Evolutionary conservation across 2,888 invertebrate genomes (phyloP).

Genomic region (Rhorus exstirpatorius): DNA sequence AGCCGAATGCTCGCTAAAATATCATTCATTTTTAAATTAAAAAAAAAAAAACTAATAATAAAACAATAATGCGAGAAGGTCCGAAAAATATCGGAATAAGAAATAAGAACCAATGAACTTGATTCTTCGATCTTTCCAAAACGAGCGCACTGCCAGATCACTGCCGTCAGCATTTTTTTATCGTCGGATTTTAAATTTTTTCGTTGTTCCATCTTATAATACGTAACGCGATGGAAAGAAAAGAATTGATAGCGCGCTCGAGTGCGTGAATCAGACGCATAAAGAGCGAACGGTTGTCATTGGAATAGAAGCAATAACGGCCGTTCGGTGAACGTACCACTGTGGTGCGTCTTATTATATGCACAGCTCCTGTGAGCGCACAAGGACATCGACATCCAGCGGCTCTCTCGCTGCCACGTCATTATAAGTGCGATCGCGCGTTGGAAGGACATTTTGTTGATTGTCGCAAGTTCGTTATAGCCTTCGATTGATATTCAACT

Average conservation of each 20-base stretch:
- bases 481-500: constrained; percentile 47
- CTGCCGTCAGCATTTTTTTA: background rate
- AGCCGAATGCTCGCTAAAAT: too few relatives aligned
- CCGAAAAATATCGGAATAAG: background rate
- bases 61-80: background rate
- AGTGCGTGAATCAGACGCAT: constrained; percentile 51
- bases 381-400: constrained; percentile 69
- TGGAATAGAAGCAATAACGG: constrained; percentile 63
- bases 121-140: constrained; percentile 11
- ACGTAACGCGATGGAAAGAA: too few relatives aligned
- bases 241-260: background rate
- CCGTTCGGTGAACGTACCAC: constrained; percentile 67
- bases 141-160: constrained; percentile 49
- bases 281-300: constrained; percentile 48
- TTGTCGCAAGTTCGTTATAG: constrained; percentile 55
- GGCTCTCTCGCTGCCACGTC: constrained; percentile 67
- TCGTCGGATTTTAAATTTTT: constrained; percentile 8
- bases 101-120: constrained; percentile 26
- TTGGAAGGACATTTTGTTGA: constrained; percentile 57
- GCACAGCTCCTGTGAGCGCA: constrained; percentile 53
- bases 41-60: background rate
- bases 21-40: too few relatives aligned
- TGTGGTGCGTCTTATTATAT: constrained; percentile 38
- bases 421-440: constrained; percentile 33
- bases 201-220: background rate